Base-by-base conservation (phyloP, 1,140 invertebrate genomes). In the Lepidurus couesii region DNA sequence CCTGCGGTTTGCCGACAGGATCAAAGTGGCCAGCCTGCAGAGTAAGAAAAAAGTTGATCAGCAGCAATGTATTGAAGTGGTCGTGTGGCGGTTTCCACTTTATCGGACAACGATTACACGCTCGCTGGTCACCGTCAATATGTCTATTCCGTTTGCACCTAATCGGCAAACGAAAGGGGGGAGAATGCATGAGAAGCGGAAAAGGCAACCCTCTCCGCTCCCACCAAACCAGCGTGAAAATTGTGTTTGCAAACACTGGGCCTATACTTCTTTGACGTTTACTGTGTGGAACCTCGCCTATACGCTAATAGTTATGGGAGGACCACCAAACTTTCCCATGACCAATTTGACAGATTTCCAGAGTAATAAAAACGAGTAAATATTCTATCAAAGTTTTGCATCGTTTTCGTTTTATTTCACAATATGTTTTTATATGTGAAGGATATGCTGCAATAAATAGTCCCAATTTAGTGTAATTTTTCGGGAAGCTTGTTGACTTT, bases 161-260 rank as follows among this genome's bases (percentile, higher is more conserved):
- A 65, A 65, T 65, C 53, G 53, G 53, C 53, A 65, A 65, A 65
- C 16, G 53, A 21, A 21, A 65, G 13, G 53, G 53, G 6, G 13
- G 8, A 65, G 21, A 65, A 65, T 10, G 13, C 53, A 65, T 65
- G 16, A 65, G 53, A 65, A 65, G 53, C 16, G n/a, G 53, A 65
- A 65, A 65, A 13, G 13, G 53, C 53, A 65, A 65, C 53, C 53
- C 53, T 65, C 53, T 65, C 9, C 53, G 53, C 53, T 65, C 53
- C 53, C 53, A 65, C 53, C 53, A 65, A n/a, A 65, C 53, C 53
- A 65, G 53, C 53, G 53, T 65, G 53, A 65, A 65, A 65, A 65
- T 65, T 65, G 53, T 65, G 53, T 65, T 13, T 65, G 53, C 53
- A 65, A 65, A 65, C 53, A 65, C 53, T 13, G 53, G 53, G 9